Evolutionary conservation across 2,113 vertebrate species (phyloP).

Genomic region (Chiloscyllium plagiosum): DNA sequence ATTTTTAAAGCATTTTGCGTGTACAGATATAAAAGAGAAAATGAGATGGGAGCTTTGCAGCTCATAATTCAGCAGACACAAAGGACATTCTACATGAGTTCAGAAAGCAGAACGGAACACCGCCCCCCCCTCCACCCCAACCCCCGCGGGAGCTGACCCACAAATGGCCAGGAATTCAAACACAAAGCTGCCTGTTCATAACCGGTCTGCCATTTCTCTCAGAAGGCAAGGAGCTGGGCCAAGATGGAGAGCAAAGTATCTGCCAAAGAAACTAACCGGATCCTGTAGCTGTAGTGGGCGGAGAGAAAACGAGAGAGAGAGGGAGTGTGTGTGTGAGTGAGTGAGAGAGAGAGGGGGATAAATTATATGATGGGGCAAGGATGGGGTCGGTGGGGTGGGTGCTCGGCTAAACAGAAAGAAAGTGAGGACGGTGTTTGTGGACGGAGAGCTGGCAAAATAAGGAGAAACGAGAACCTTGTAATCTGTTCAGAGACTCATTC

Average conservation of each 20-base stretch:
- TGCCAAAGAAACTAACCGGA: background rate
- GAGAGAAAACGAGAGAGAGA: background rate
- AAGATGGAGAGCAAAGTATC: conserved; percentile 22
- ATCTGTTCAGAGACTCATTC: background rate
- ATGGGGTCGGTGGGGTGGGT: background rate
- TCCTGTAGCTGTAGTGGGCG: background rate
- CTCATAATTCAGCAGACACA: conserved; percentile 54
- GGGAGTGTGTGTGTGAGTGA: background rate
- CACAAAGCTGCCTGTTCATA: conserved; percentile 70
- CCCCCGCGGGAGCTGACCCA: conserved; percentile 60
- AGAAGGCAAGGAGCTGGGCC: conserved; percentile 51
- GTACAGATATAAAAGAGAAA: background rate
- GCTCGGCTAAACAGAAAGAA: background rate
- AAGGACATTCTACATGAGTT: conserved; percentile 24
- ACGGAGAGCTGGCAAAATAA: background rate
- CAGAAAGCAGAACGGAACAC: conserved; percentile 54
- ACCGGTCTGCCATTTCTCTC: conserved; percentile 50
- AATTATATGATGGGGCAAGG: background rate
- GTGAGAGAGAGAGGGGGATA: background rate
- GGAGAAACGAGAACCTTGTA: background rate
- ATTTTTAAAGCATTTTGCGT: conserved; percentile 21
- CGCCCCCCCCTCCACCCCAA: too few relatives aligned
- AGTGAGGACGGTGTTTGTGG: background rate
- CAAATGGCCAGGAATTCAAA: conserved; percentile 61
- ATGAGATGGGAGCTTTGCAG: conserved; percentile 42